Conservation (phyloP, 1,140 invertebrate species). For the Helicorthomorpha holstii region DNA sequence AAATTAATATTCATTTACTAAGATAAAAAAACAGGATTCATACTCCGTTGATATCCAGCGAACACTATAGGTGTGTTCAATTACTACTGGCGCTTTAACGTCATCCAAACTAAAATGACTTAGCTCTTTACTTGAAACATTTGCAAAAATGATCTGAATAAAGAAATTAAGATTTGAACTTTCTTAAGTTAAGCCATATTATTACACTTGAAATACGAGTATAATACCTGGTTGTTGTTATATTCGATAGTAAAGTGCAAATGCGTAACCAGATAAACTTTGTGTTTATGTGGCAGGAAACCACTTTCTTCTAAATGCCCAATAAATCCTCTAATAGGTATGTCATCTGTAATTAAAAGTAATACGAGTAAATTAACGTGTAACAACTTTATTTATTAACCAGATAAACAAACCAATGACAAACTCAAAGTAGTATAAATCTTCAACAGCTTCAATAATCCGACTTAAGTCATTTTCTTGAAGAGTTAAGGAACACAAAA, state of each 20-base stretch:
- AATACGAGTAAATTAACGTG: neutral
- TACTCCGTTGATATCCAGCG: constrained; percentile 30
- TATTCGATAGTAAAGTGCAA: constrained; percentile 32
- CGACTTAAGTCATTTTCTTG: constrained; percentile 26
- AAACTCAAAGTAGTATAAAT: constrained; percentile 39
- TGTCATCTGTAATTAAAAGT: constrained; percentile 28
- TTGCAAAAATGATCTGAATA: constrained; percentile 31
- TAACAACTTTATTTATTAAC: neutral
- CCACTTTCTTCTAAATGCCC: constrained; percentile 34
- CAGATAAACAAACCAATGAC: constrained; percentile 25
- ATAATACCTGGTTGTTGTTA: constrained; percentile 28
- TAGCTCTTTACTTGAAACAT: constrained; percentile 29
- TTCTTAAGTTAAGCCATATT: neutral
- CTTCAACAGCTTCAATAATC: constrained; percentile 32
- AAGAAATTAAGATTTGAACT: constrained; percentile 2
- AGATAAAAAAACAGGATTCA: neutral
- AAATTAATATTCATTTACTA: neutral
- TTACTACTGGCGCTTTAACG: constrained; percentile 19
- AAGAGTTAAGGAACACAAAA: constrained; percentile 26
- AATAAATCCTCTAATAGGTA: constrained; percentile 33
- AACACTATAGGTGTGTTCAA: constrained; percentile 31
- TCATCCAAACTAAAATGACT: constrained; percentile 25
- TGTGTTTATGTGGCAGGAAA: constrained; percentile 33
- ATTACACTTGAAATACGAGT: neutral
- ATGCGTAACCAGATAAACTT: constrained; percentile 32